Conservation (phyloP, 1,140 invertebrate genomes). For the Magallana angulata region DNA sequence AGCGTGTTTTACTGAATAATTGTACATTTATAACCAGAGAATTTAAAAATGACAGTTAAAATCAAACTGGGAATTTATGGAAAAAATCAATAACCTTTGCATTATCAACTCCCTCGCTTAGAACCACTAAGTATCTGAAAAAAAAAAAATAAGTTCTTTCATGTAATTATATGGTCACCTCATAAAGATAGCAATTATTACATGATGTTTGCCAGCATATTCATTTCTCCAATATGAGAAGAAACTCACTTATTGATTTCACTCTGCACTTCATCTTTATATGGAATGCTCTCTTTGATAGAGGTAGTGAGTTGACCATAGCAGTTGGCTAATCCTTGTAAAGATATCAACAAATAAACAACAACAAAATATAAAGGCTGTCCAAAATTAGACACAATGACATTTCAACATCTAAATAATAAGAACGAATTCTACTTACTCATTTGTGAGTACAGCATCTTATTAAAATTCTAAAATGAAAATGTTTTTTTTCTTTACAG, state of each 20-base stretch:
- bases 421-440: slow-evolving; percentile 14
- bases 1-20: no score
- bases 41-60: no score
- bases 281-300: slow-evolving; percentile 55
- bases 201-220: background rate
- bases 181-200: background rate
- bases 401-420: no score
- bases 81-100: slow-evolving; percentile 54
- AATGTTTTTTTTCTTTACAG: background rate
- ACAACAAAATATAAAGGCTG: no score
- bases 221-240: background rate
- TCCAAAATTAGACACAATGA: no score
- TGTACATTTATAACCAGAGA: no score
- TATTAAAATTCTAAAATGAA: slow-evolving; percentile 60
- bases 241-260: slow-evolving; percentile 44
- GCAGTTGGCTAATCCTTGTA: slow-evolving; percentile 66
- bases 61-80: no score
- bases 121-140: slow-evolving; percentile 24
- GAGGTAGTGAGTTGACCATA: slow-evolving; percentile 71
- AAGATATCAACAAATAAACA: background rate
- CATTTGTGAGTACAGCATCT: slow-evolving; percentile 49
- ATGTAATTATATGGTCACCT: background rate
- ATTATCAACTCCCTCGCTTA: slow-evolving; percentile 59
- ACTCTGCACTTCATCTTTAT: slow-evolving; percentile 36
- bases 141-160: background rate